Base-by-base conservation (phyloP, 2,888 invertebrate species). In the Erebia aethiops region DNA sequence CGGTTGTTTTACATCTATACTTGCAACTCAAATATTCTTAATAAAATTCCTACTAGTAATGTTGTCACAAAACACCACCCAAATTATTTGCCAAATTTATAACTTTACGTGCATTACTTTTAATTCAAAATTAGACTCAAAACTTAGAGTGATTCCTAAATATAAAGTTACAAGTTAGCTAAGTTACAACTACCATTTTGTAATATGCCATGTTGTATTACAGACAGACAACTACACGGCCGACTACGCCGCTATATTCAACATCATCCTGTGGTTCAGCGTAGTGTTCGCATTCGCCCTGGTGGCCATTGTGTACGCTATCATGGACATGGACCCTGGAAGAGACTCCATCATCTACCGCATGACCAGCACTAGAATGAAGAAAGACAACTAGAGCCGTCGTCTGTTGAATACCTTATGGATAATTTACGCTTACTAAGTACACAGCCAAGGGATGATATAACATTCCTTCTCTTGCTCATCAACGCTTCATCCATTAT, bases 261-360 rank as follows among this genome's bases (percentile, higher is more conserved):
- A 98, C 90, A 98, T 98, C 76, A 95, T 98, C 72, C 92, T 98
- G 57, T 98, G 98, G 97, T 97, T 97, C 84, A 95, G 95, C 77
- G 94, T 98, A 41, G 92, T 95, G 58, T 96, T 98, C 84, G 87
- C 95, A 21, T 97, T 98, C 87, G 93, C 97, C 0, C 91, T 98
- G 63, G 90, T 98, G 58, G 96, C 98, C 51, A 96, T 97, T 79
- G 96, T 96, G 82, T 97, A 98, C 79, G 96, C 97, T 70, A 97
- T 99, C 84, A 97, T 97, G 84, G 95, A 96, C 80, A 99, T 99
- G 98, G 99, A 99, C 90, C 99, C 99, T 49, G 99, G 99, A 78
- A 95, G 98, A 78, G 99, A 99, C 91, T 99, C 99, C 68, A 98
- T 99, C 85, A 99, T 99, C 90, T 99, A 99, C 93, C 96, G 99